Evolutionary conservation across 2,888 invertebrate species (phyloP).

Genomic region (Disparrhopalites patrizii): DNA sequence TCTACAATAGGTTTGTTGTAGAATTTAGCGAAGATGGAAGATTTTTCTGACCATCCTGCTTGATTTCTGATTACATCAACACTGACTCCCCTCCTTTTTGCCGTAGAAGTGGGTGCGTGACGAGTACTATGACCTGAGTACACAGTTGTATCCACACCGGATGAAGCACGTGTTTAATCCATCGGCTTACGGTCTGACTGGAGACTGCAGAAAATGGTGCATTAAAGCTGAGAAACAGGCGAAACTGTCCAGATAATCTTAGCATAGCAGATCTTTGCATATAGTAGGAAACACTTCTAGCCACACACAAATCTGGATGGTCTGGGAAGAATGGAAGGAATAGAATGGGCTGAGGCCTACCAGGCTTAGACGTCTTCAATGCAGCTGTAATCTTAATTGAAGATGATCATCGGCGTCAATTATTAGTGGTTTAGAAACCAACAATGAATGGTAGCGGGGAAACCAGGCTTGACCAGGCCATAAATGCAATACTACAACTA

Average conservation of each 20-base stretch:
- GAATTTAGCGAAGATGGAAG: not conserved
- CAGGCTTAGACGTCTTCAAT: slow-evolving; percentile 10
- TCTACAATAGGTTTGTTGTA: not conserved
- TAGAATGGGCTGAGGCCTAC: slow-evolving; percentile 7
- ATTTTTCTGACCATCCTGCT: slow-evolving; percentile 1
- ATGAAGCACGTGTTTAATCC: slow-evolving; percentile 2
- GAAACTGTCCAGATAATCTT: no score
- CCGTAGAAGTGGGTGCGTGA: slow-evolving; percentile 10
- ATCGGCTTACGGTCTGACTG: not conserved
- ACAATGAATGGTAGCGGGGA: no score
- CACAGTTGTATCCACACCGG: not conserved
- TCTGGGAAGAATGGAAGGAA: slow-evolving; percentile 8
- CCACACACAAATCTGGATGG: not conserved
- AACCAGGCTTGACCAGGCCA: no score
- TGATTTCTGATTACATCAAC: not conserved
- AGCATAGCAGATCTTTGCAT: no score
- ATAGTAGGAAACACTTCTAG: no score
- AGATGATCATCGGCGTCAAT: no score
- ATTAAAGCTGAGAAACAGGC: no score
- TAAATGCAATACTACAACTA: no score
- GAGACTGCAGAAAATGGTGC: not conserved
- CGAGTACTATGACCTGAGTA: slow-evolving; percentile 2
- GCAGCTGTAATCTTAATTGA: not conserved
- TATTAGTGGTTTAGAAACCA: no score
- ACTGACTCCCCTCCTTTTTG: not conserved